phyloP scores from a whole-genome alignment of 2,888 invertebrate genomes.

The Eupithecia subumbrata region DNA sequence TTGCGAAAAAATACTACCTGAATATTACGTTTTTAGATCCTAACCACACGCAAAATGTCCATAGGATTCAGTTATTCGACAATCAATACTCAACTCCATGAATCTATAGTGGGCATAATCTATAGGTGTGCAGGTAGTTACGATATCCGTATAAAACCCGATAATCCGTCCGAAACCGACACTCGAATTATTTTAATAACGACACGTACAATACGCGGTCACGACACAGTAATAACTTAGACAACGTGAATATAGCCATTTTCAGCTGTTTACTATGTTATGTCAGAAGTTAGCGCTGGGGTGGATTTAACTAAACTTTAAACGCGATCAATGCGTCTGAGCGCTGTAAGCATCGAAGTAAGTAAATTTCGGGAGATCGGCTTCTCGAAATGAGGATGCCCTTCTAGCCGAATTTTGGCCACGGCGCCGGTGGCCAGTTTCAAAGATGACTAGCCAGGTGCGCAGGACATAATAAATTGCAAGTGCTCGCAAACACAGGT shows the following conservation, averaged over 20 bases:
- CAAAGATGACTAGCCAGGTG: too few species aligned
- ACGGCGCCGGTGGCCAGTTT: too few species aligned
- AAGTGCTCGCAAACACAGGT: too few species aligned
- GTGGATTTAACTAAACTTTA: not conserved
- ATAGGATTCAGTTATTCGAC: not conserved
- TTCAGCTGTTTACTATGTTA: constrained; percentile 15
- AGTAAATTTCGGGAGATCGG: too few species aligned
- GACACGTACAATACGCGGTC: constrained; percentile 51
- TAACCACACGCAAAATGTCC: too few species aligned
- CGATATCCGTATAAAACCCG: constrained; percentile 46
- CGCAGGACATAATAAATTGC: too few species aligned
- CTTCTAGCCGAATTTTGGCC: too few species aligned
- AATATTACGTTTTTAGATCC: too few species aligned
- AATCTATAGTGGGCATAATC: not conserved
- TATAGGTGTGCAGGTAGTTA: not conserved
- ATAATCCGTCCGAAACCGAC: constrained; percentile 49
- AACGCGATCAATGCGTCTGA: not conserved
- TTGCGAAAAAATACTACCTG: too few species aligned
- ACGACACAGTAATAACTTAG: constrained; percentile 38
- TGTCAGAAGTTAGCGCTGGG: constrained; percentile 17
- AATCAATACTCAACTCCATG: not conserved
- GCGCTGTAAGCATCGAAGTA: too few species aligned
- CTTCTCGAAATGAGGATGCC: too few species aligned
- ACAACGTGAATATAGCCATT: constrained; percentile 25
- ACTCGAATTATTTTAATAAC: constrained; percentile 58